Evolutionary conservation across 2,113 vertebrate species (phyloP), one percentile per base, ranked within the genome.

Genomic region (Cavia aperea): DNA sequence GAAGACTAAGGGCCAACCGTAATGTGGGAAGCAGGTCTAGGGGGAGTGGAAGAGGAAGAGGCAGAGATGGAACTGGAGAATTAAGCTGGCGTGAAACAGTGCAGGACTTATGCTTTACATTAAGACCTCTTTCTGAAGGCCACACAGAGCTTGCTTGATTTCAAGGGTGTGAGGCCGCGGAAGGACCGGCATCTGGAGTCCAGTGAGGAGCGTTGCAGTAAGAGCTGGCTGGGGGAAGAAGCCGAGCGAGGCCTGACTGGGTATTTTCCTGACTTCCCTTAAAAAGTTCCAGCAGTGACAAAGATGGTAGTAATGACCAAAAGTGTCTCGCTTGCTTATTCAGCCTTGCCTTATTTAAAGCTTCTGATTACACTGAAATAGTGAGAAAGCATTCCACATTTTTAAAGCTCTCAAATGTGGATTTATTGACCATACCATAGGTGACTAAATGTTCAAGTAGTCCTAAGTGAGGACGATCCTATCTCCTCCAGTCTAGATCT

Each of bases 161-260:
- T 70, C 11, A 19, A 51, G n/a, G 4, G 1, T 29, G 9, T 19
- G 87, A 88, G 39, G 11, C 10, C 0, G 0, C 2, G 13, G 39
- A 54, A 23, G 16, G 33, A 29, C 5, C 81, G 81, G 83, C 29
- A 24, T 43, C 68, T 39, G 2, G 5, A 31, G 46, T 15, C 60
- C 83, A 68, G 54, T 2, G 26, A 60, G 92, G 39, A 78, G 33
- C 12, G 1, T 9, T 51, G 46, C 66, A 19, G 56, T 4, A 0
- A 56, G 24, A 77, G 46, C 26, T 49, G 73, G 73, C 73, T 77
- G 46, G 60, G 43, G 14, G 33, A 46, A 49, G 75, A 58, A 49
- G 18, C 43, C 29, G 29, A 26, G 23, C 29, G 62, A 26, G 73
- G 39, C 73, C 58, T 0, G 4, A 36, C 29, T n/a, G 26, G 26